phyloP scores from a whole-genome alignment of 1,140 invertebrate species.

The Drosophila willistoni region DNA sequence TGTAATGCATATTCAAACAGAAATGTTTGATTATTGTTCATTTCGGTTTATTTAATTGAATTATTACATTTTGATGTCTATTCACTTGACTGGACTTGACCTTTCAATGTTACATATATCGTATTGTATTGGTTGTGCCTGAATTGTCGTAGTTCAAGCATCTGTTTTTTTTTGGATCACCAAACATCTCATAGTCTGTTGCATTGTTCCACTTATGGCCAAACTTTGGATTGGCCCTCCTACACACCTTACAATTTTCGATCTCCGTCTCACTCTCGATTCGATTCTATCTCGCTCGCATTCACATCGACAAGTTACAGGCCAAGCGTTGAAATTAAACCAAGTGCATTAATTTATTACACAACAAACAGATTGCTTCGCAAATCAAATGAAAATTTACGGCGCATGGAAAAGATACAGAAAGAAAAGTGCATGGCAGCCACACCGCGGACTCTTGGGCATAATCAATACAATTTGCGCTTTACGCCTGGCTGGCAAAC shows the following conservation, averaged over 20 bases:
- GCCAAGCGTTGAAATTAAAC: slow-evolving; percentile 62
- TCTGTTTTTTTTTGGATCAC: slow-evolving; percentile 15
- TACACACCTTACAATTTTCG: not conserved
- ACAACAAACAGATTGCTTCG: slow-evolving; percentile 72
- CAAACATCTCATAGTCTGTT: slow-evolving; percentile 17
- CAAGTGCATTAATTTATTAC: slow-evolving; percentile 79
- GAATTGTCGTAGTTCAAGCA: slow-evolving; percentile 1
- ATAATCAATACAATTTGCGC: slow-evolving; percentile 72
- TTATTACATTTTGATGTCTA: not conserved
- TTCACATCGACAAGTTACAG: slow-evolving; percentile 30
- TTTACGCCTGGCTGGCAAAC: slow-evolving; percentile 45
- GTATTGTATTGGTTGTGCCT: slow-evolving; percentile 4
- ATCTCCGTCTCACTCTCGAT: not conserved
- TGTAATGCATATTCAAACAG: too few relatives aligned
- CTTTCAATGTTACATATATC: slow-evolving; percentile 2
- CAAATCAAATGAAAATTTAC: slow-evolving; percentile 70
- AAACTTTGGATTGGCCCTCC: not conserved
- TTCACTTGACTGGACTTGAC: not conserved
- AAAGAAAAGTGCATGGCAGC: slow-evolving; percentile 55
- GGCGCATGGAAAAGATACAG: slow-evolving; percentile 48
- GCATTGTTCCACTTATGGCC: not conserved
- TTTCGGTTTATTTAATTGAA: not conserved
- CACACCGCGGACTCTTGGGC: slow-evolving; percentile 15
- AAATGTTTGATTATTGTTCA: not conserved
- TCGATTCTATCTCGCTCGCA: not conserved